phyloP scores from a whole-genome alignment of 2,113 vertebrate species.

The human region GRCh38 chrX:138666501-138667000 shows the following conservation, averaged over 20 bases:
- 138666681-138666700: neutral
- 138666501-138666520: neutral
- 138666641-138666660: neutral
- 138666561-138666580: neutral
- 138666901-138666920: neutral
- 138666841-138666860: neutral
- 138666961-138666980: neutral
- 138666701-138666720: neutral
- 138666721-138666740: neutral
- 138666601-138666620: neutral
- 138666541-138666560: neutral
- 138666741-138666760: neutral
- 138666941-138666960: neutral
- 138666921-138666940: constrained; percentile 16
- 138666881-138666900: constrained; percentile 7
- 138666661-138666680: neutral
- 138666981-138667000: constrained; percentile 8
- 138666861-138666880: neutral
- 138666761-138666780: neutral
- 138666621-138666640: neutral
- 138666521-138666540: neutral
- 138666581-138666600: neutral
- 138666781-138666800: neutral
- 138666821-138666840: neutral
- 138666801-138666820: neutral